These are phyloP conservation scores for Hydroisotoma schaefferi DNA, from an alignment of 2,888 invertebrate genomes.

Conservation along the genomic window DNA sequence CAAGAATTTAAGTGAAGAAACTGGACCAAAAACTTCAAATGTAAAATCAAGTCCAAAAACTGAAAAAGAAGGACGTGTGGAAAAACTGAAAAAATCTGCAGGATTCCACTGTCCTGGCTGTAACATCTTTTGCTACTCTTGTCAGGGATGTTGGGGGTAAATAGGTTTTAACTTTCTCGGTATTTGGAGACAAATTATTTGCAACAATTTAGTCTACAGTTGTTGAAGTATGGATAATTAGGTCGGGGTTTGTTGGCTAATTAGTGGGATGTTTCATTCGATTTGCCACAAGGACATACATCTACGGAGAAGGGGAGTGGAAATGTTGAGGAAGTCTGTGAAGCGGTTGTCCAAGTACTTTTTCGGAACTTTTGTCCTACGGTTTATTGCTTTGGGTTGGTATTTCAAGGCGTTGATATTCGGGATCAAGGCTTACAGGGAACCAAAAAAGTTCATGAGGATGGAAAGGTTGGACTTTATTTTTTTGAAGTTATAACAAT, in stretches of 20 bases:
- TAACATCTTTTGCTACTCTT: slow-evolving; percentile 7
- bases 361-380: slow-evolving; percentile 45
- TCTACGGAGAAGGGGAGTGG: slow-evolving; percentile 28
- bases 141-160: slow-evolving; percentile 20
- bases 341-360: slow-evolving; percentile 18
- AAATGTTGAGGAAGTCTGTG: slow-evolving; percentile 22
- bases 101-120: slow-evolving; percentile 2
- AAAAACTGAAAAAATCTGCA: neutral
- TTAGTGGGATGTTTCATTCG: slow-evolving; percentile 32
- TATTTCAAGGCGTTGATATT: slow-evolving; percentile 42
- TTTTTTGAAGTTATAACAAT: neutral
- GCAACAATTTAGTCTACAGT: neutral
- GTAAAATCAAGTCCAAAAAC: neutral
- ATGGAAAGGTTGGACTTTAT: too few relatives aligned
- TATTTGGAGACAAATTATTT: neutral
- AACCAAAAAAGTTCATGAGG: slow-evolving; percentile 44
- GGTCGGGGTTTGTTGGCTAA: neutral
- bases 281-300: slow-evolving; percentile 32
- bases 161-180: neutral
- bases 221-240: neutral
- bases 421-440: slow-evolving; percentile 37
- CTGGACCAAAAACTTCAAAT: too few relatives aligned
- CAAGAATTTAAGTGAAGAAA: too few relatives aligned
- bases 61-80: neutral
- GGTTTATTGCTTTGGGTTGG: slow-evolving; percentile 44